A percentile compares a stretch with the other conserved stretches of the same genome.
Evolutionary conservation across 2,888 invertebrate genomes (phyloP).

Genomic region (Aromia moschata): DNA sequence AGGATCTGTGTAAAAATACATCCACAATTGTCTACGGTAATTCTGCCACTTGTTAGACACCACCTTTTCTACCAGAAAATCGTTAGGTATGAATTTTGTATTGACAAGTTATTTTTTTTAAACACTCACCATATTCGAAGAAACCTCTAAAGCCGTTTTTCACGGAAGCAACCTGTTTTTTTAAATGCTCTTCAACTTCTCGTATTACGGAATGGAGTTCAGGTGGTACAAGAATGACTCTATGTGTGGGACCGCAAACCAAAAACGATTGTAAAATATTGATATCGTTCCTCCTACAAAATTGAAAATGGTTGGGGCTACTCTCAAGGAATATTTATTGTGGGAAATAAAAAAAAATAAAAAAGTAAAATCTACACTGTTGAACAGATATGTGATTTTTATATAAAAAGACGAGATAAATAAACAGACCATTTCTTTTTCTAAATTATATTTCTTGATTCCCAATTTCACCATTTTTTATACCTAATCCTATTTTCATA

Average conservation of each 20-base stretch:
- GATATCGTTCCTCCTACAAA: constrained; percentile 40
- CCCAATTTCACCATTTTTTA: no score
- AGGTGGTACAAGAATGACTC: constrained; percentile 43
- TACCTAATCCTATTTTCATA: no score
- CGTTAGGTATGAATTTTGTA: no score
- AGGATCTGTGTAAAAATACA: constrained; percentile 48
- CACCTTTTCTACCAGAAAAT: no score
- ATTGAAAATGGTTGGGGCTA: constrained; percentile 3
- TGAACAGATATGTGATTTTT: no score
- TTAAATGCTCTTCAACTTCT: constrained; percentile 42
- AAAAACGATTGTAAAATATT: constrained; percentile 40
- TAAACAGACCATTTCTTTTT: no score
- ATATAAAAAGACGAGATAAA: no score
- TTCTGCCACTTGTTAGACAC: constrained; percentile 47
- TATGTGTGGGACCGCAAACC: constrained; percentile 45
- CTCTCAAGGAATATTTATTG: no score
- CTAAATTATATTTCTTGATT: no score
- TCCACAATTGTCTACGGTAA: constrained; percentile 50
- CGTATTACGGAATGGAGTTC: constrained; percentile 41
- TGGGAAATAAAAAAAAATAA: no score
- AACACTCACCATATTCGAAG: constrained; percentile 36
- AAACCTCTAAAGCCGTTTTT: constrained; percentile 36
- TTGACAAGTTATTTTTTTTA: constrained; percentile 1
- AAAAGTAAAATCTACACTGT: no score
- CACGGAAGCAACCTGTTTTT: constrained; percentile 39